Evolutionary conservation across 1,140 invertebrate species (phyloP).

Genomic region (Aethina tumida): DNA sequence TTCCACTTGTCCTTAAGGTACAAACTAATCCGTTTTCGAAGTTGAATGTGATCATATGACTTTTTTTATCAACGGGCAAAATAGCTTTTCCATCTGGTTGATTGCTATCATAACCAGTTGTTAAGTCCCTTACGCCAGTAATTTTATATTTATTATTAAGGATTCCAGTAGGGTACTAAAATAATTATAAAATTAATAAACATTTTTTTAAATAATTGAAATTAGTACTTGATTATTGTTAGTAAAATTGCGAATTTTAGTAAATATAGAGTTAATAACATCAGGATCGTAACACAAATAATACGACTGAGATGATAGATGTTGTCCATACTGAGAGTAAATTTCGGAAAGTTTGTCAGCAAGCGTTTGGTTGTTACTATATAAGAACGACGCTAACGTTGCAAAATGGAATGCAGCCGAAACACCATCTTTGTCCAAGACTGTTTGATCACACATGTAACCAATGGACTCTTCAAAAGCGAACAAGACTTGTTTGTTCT

Average conservation of each 20-base stretch:
- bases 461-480: slow-evolving; percentile 92
- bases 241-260: slow-evolving; percentile 71
- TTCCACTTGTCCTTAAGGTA: slow-evolving; percentile 92
- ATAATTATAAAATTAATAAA: slow-evolving; percentile 35
- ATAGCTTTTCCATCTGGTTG: slow-evolving; percentile 61
- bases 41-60: slow-evolving; percentile 95
- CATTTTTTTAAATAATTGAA: slow-evolving; percentile 68
- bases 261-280: slow-evolving; percentile 69
- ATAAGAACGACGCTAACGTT: slow-evolving; percentile 69
- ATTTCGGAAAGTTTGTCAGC: slow-evolving; percentile 68
- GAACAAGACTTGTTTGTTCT: slow-evolving; percentile 74
- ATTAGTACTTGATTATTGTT: slow-evolving; percentile 51
- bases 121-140: slow-evolving; percentile 72
- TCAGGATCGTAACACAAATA: slow-evolving; percentile 72
- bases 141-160: slow-evolving; percentile 63
- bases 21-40: slow-evolving; percentile 80
- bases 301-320: slow-evolving; percentile 80
- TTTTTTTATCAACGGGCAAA: slow-evolving; percentile 64
- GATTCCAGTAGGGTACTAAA: slow-evolving; percentile 68
- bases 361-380: slow-evolving; percentile 55
- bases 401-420: slow-evolving; percentile 64
- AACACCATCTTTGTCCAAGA: slow-evolving; percentile 95
- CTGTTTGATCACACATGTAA: slow-evolving; percentile 81
- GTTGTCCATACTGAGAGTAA: slow-evolving; percentile 78
- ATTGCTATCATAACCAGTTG: slow-evolving; percentile 75